A percentile compares a stretch with the other conserved stretches of the same genome.
Conservation (phyloP, 2,888 invertebrate genomes). For the Lepeophtheirus nordmannii region DNA sequence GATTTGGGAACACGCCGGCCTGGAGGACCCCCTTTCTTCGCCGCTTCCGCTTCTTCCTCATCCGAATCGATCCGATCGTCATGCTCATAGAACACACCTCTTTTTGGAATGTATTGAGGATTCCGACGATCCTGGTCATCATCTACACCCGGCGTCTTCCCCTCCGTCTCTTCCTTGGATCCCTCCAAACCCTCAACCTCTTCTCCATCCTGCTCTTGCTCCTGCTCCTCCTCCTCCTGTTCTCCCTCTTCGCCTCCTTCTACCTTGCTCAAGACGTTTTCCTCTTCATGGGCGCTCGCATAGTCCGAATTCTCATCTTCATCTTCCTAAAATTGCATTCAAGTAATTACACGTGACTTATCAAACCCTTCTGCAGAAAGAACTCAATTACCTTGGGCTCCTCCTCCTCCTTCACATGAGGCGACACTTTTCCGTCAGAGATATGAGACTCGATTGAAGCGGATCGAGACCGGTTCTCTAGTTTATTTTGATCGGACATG, state of each 20-base stretch:
- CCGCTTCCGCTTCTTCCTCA: constrained; percentile 45
- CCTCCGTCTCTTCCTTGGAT: constrained; percentile 29
- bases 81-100: constrained; percentile 90
- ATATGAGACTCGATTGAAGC: too few relatives aligned
- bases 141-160: constrained; percentile 47
- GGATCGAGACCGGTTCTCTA: too few relatives aligned
- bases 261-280: constrained; percentile 21
- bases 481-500: too few relatives aligned
- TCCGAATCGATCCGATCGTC: constrained; percentile 53
- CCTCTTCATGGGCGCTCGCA: constrained; percentile 28
- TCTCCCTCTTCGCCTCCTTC: constrained; percentile 27
- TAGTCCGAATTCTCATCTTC: constrained; percentile 28
- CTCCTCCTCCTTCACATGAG: too few relatives aligned
- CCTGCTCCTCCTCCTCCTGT: constrained; percentile 31
- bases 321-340: constrained; percentile 25
- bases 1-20: constrained; percentile 9
- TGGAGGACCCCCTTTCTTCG: constrained; percentile 31
- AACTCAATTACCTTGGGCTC: too few relatives aligned
- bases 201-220: constrained; percentile 30
- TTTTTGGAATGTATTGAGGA: constrained; percentile 90
- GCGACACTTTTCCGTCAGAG: too few relatives aligned
- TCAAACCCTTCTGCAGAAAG: too few relatives aligned
- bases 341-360: too few relatives aligned
- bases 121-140: constrained; percentile 87
- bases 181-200: constrained; percentile 30